Base-by-base conservation (phyloP, 2,888 invertebrate genomes). In the Bellardia bayeri region DNA sequence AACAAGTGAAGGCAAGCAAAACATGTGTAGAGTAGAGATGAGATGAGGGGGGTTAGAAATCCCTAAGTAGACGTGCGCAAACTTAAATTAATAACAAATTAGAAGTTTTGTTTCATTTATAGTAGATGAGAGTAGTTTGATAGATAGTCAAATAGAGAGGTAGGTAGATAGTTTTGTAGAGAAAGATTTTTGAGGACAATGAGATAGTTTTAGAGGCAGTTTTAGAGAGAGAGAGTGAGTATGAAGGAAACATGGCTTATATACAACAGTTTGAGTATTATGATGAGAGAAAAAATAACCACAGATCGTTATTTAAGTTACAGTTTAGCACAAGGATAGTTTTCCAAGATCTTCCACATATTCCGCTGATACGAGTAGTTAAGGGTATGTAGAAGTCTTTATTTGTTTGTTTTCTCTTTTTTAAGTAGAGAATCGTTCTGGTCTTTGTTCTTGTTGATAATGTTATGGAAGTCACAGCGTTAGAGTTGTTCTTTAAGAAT, bases 241-340 rank as follows among this genome's bases (percentile, higher is more conserved):
- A 42, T 45, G 40, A 45, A 51, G 58, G 76, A 75, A 71, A 78
- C 75, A 81, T 89, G 88, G 88, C 88, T 89, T 89, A 89, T 89
- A 86, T 89, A 89, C 89, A 89, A 87, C 78, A 87, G 87, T 85
- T 23, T 87, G 87, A 87, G 87, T 87, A 87, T 87, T 87, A 75
- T 82, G 74, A 64, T 87, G 87, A 85, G 85, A 61, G 56, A 78
- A 78, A 82, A 82, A 82, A 85, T 86, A 82, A 87, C 86, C 88
- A 88, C 83, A 88, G 88, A 85, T 78, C 84, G 87, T 88, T 79
- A 85, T 82, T 78, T 69, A 56, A 80, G 54, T 86, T 76, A 72
- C 63, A 78, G 78, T 83, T 88, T 82, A 85, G 85, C 71, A 82
- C 76, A 86, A 75, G 82, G 66, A 84, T 42, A 85, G 69, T 58